phyloP scores from a whole-genome alignment of 1,140 invertebrate genomes.

The Reticulitermes speratus region DNA sequence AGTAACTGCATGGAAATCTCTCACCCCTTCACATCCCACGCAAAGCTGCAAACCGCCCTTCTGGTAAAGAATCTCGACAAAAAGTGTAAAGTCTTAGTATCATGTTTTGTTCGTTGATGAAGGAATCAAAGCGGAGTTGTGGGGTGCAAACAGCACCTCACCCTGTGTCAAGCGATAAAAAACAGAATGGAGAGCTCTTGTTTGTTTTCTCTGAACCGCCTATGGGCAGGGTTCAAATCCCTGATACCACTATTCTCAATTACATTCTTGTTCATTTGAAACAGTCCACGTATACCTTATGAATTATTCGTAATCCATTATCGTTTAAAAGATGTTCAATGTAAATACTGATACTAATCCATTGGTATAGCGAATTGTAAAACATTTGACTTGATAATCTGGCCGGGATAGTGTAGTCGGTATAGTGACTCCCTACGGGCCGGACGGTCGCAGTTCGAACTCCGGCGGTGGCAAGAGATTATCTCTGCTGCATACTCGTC shows the following conservation, averaged over 20 bases:
- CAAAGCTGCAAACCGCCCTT: not conserved
- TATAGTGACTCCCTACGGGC: too few relatives aligned
- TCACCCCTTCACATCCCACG: not conserved
- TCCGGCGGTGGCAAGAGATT: too few relatives aligned
- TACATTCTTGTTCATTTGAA: too few relatives aligned
- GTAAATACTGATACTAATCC: too few relatives aligned
- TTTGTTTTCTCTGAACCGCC: not conserved
- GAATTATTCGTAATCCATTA: too few relatives aligned
- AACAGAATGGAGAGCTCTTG: not conserved
- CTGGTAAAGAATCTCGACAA: not conserved
- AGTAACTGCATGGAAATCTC: constrained; percentile 11
- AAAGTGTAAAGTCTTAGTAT: not conserved
- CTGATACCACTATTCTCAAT: not conserved
- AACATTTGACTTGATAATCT: too few relatives aligned
- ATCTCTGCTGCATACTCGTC: too few relatives aligned
- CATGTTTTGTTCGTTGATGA: constrained; percentile 3
- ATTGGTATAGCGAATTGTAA: too few relatives aligned
- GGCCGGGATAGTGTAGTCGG: too few relatives aligned
- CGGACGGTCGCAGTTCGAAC: too few relatives aligned
- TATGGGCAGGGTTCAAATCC: not conserved
- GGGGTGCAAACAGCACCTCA: not conserved
- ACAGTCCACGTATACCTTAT: too few relatives aligned
- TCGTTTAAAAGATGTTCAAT: too few relatives aligned
- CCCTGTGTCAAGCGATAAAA: not conserved
- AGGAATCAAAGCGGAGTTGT: not conserved